Evolutionary conservation across 2,888 invertebrate genomes (phyloP).

Genomic region (Tinea pellionella): DNA sequence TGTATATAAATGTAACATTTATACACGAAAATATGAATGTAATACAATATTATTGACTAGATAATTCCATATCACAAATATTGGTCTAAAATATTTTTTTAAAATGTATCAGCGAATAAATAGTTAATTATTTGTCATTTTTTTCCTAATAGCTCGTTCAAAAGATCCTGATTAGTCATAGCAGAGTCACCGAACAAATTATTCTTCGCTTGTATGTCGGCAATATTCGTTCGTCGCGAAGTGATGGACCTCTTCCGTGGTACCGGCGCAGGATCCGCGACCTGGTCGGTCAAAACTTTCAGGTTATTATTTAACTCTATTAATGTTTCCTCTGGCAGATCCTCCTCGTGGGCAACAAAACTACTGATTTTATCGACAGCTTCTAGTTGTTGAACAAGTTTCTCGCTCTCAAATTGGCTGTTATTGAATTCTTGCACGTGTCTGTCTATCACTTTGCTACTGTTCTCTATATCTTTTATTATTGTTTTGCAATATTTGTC

Average conservation of each 20-base stretch:
- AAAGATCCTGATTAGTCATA: slow-evolving; percentile 52
- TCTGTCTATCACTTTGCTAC: slow-evolving; percentile 55
- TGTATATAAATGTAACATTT: background rate
- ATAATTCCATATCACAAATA: background rate
- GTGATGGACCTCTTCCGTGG: slow-evolving; percentile 44
- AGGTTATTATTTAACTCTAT: slow-evolving; percentile 54
- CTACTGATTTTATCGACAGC: slow-evolving; percentile 63
- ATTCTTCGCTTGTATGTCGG: slow-evolving; percentile 28
- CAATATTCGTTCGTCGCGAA: slow-evolving; percentile 28
- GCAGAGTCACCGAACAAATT: slow-evolving; percentile 44
- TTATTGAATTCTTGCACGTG: slow-evolving; percentile 60
- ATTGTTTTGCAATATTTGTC: slow-evolving; percentile 59
- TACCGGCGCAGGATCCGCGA: slow-evolving; percentile 28
- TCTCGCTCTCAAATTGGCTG: slow-evolving; percentile 55
- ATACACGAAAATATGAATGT: background rate
- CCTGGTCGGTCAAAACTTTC: slow-evolving; percentile 45
- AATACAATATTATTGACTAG: background rate
- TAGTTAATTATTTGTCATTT: slow-evolving; percentile 41
- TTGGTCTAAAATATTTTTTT: background rate
- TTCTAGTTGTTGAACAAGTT: slow-evolving; percentile 56
- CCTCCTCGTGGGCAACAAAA: slow-evolving; percentile 41
- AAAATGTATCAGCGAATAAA: background rate
- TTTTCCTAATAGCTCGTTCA: slow-evolving; percentile 53
- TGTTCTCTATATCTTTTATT: slow-evolving; percentile 55
- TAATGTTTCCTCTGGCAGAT: slow-evolving; percentile 41